Base-by-base conservation (phyloP, 1,140 invertebrate genomes). In the Sinonovacula constricta region DNA sequence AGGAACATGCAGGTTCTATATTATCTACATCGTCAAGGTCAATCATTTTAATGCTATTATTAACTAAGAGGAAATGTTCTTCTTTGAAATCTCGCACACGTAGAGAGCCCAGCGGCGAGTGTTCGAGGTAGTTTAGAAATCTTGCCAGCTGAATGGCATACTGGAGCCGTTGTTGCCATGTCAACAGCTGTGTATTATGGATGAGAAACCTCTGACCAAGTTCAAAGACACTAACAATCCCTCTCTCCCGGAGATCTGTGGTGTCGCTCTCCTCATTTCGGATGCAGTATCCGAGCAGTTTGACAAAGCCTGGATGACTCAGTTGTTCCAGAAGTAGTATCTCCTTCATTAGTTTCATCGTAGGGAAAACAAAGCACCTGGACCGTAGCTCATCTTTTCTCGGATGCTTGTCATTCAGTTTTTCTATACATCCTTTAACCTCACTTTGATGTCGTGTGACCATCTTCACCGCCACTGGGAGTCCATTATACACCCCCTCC, bases 341-440 rank as follows among this genome's bases (percentile, higher is more conserved):
- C 79, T 90, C 89, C 65, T 90, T 90, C 89, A 90, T 89, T 30
- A 90, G 80, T 70, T 88, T 89, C 82, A 88, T 87, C n/a, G 86
- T 89, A 15, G 89, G 81, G 18, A 83, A 84, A 2, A 84, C 76
- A 69, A 86, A 89, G 56, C 89, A 90, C 30, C 62, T 79, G 1
- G 71, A 68, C n/a, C 81, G 56, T 22, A 57, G 45, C 3, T 39
- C 34, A n/a, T 62, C 39, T 22, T 45, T 39, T 18, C 39, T 68
- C 2, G 62, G 57, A 39, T 69, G 54, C 31, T 70, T 68, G 18
- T 69, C 60, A n/a, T 65, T 71, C 14, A 87, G 53, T n/a, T 84
- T 65, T 31, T 88, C 83, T 18, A 89, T 67, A 72, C 89, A 90
- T 12, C 56, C 72, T 68, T 83, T 77, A 22, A 89, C 87, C 63